Evolutionary conservation across 1,140 invertebrate species (phyloP), one percentile per base, ranked within the genome.

Genomic region (Microvelia longipes): DNA sequence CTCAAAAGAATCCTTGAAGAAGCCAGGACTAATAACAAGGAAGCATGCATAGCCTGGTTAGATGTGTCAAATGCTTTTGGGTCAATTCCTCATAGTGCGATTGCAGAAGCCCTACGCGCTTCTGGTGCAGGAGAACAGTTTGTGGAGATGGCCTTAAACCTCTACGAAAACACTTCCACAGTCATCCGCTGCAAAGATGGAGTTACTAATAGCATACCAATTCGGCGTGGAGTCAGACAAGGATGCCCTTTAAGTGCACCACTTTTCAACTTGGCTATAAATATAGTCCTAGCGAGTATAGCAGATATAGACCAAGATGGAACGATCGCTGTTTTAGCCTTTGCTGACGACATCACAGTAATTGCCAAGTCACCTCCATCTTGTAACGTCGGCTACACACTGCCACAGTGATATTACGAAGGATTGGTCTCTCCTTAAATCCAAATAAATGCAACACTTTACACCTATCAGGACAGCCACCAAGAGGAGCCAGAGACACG

Each of bases 181-280:
- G 13, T 29, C 35, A 25, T 68, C 29, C 15, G 66, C 24, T 27
- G 29, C 19, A 19, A 19, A 26, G 13, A 15, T 13, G 70, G 61
- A 1, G 68, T 74, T 27, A 76, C 79, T 0, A 72, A 76, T 1
- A 72, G 73, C 0, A 76, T 80, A 28, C 28, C 28, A 1, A 70
- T 81, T 11, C 28, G 50, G 0, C 24, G 78, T 1, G 76, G 78
- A 26, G 77, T 82, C 0, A 73, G 74, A 5, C 80, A 82, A 71
- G 80, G 81, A 2, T 79, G 78, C 69, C 78, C 79, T 0, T 64
- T 81, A 1, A 79, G 77, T 66, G 76, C 77, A 0, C 66, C 80
- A 0, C 71, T 80, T 0, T 83, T 82, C 73, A 79, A 80, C 68
- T 68, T 83, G 1, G 76, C 75, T 0, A 72, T 81, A 0, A 78